Evolutionary conservation across 53 echinoderm and acorn worm species (phyloP), one percentile per base, ranked within the genome.

Genomic region (Crossaster papposus): DNA sequence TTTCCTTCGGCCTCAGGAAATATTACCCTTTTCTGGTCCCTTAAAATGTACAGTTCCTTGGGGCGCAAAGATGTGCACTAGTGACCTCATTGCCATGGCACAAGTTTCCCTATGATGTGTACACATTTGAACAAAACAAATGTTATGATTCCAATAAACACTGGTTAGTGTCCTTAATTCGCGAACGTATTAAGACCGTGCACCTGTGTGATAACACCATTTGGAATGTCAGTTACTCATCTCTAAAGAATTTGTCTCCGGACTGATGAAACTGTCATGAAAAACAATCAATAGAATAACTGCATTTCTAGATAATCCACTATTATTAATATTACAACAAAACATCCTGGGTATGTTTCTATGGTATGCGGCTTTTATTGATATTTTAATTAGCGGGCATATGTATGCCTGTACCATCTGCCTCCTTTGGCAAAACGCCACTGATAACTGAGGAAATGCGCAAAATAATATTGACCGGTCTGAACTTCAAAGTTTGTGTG

Each of bases 171-270:
- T 36, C 44, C 34, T 64, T 82, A 65, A 82, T 65, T 68, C 68
- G 65, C 26, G 28, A 0, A 35, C 65, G 36, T 65, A 72, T 72
- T 15, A 85, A 32, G 31, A 70, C 31, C 34, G 23, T 32, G 54
- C 74, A 74, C 35, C 86, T 86, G 86, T 86, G 44, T 71, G 84
- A 83, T 83, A 75, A 71, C 54, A 54, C 26, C 75, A 23, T 36
- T 86, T 75, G 65, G 36, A 35, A 34, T 74, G 75, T 34, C 73
- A 35, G 74, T 86, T 75, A 86, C 54, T 86, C 86, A 86, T 86
- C 35, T 35, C 22, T 18, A 76, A 55, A 55, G 86, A 22, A 86
- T 86, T 53, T 86, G 50, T 53, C 58, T 30, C 15, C 7, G 58
- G 63, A 82, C 22, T 65, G 65, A 74, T 32, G 24, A 12, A 70